Percentiles rank a stretch among this genome's conserved stretches.
phyloP scores from a whole-genome alignment of 2,888 invertebrate species.

The Acleris holmiana region DNA sequence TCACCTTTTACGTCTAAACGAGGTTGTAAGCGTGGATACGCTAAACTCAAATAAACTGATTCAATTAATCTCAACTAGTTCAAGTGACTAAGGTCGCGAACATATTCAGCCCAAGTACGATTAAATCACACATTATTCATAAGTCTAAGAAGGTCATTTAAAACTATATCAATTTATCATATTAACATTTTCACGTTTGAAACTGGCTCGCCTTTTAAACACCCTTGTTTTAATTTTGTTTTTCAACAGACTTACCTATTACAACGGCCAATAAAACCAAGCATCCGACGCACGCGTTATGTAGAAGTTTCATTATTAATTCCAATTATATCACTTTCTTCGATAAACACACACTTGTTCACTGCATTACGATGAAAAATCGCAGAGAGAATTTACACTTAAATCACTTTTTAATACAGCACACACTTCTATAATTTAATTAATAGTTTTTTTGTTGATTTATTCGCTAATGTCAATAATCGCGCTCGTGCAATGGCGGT shows the following conservation, averaged over 20 bases:
- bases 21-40: not conserved
- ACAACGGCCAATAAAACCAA: constrained; percentile 60
- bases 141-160: constrained; percentile 15
- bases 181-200: not conserved
- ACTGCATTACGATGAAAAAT: constrained; percentile 47
- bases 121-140: constrained; percentile 13
- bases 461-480: constrained; percentile 34
- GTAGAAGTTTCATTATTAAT: constrained; percentile 65
- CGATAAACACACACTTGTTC: constrained; percentile 61
- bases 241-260: constrained; percentile 60
- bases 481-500: constrained; percentile 49
- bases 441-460: constrained; percentile 5
- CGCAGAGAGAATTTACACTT: constrained; percentile 12
- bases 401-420: constrained; percentile 4
- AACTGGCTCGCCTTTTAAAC: constrained; percentile 17
- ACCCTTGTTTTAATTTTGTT: not conserved
- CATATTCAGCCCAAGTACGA: constrained; percentile 7
- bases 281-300: constrained; percentile 60
- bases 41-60: not conserved
- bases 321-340: constrained; percentile 33
- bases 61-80: constrained; percentile 8
- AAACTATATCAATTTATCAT: constrained; percentile 12
- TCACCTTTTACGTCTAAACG: not conserved
- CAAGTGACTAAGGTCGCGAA: constrained; percentile 21
- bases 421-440: constrained; percentile 12